These are phyloP conservation scores for Atopsyche davidsoni DNA, from an alignment of 1,140 invertebrate genomes.

Conservation along the genomic window DNA sequence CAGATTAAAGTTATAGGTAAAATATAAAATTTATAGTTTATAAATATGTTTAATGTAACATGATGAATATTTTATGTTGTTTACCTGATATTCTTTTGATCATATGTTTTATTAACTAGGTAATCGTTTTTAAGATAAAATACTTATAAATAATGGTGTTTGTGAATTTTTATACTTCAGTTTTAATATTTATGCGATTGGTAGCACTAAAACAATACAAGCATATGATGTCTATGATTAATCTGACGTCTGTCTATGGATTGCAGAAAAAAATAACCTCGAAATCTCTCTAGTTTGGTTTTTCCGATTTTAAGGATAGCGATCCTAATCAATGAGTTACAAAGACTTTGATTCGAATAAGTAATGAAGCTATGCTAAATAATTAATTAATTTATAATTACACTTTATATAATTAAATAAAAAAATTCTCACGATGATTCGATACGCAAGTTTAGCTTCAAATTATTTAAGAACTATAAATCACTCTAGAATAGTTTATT, in stretches of 20 bases:
- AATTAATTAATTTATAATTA: neutral
- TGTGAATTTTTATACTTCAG: no score
- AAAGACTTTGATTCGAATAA: constrained; percentile 4
- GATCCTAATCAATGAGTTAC: neutral
- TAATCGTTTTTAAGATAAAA: no score
- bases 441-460: constrained; percentile 8
- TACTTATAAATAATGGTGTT: no score
- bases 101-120: no score
- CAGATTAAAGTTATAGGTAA: no score
- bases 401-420: neutral
- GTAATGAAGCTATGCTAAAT: neutral
- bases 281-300: constrained; percentile 7
- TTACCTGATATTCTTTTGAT: no score
- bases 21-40: no score
- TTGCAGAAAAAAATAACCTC: constrained; percentile 2
- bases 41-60: no score
- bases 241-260: constrained; percentile 16
- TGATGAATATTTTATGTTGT: no score
- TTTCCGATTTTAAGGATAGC: neutral
- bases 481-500: neutral
- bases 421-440: constrained; percentile 3
- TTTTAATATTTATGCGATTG: no score
- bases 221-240: no score
- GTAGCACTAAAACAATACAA: no score
- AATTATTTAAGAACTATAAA: constrained; percentile 3